Evolutionary conservation across 2,113 vertebrate species (phyloP).

Genomic region (Zosterops pallidus): DNA sequence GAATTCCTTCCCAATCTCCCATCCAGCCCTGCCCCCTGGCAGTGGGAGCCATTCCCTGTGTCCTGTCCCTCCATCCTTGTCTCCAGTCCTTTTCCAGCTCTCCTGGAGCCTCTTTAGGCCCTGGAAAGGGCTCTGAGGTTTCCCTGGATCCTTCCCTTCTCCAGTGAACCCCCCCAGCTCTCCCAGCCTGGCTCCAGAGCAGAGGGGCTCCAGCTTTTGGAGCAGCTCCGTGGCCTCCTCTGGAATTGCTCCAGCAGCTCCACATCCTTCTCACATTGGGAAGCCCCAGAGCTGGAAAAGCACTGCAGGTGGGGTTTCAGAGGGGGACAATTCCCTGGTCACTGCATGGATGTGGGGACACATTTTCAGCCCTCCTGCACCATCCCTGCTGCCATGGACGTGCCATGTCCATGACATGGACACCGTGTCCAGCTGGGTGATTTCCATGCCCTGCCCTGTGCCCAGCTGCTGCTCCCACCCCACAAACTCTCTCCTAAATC

Average conservation of each 20-base stretch:
- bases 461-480: not conserved
- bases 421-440: accelerated
- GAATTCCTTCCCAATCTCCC: not conserved
- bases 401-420: not conserved
- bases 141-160: not conserved
- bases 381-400: not conserved
- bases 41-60: not conserved
- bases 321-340: not conserved
- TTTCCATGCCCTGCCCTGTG: not conserved
- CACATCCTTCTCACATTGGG: not conserved
- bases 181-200: not conserved
- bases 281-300: not conserved
- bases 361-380: not conserved
- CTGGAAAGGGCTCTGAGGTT: not conserved
- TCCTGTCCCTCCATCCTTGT: not conserved
- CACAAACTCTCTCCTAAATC: not conserved
- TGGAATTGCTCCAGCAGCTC: not conserved
- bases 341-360: not conserved
- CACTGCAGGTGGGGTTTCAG: not conserved
- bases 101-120: not conserved
- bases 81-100: not conserved
- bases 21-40: accelerated
- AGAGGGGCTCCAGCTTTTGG: not conserved
- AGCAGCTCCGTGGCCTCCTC: accelerated
- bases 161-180: not conserved